A percentile compares a stretch with the other conserved stretches of the same genome.
phyloP scores from a whole-genome alignment of 2,113 vertebrate species.

The Nyctereutes procyonoides region DNA sequence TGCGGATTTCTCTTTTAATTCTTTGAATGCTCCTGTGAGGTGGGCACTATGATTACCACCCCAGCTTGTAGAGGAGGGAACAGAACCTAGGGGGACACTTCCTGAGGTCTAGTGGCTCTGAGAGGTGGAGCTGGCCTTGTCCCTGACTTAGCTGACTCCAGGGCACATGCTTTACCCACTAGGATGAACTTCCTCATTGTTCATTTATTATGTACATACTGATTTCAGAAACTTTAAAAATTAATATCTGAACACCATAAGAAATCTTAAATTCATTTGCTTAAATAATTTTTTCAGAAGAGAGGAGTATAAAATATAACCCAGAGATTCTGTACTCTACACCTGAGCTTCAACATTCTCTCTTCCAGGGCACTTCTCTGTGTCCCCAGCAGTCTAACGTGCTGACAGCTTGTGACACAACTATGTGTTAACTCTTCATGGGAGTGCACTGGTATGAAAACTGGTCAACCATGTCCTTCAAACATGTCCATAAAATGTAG shows the following conservation, averaged over 20 bases:
- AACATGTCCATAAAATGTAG: not conserved
- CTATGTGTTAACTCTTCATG: not conserved
- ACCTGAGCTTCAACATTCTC: not conserved
- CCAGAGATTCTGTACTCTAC: not conserved
- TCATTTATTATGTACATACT: not conserved
- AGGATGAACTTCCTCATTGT: not conserved
- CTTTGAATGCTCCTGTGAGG: not conserved
- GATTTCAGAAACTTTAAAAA: conserved; percentile 8
- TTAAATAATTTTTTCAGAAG: not conserved
- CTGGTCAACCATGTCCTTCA: not conserved
- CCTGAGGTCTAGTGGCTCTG: not conserved
- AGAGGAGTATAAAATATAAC: not conserved
- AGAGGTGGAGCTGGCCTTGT: not conserved
- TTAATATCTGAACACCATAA: not conserved
- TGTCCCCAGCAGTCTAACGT: not conserved
- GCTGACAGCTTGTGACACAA: not conserved
- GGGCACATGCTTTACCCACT: not conserved
- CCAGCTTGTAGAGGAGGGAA: not conserved
- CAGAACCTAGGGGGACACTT: not conserved
- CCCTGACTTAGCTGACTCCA: not conserved
- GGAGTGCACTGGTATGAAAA: not conserved
- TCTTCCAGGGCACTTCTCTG: not conserved
- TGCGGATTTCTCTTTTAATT: not conserved
- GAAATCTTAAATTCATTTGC: conserved; percentile 1
- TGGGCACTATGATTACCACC: not conserved